Evolutionary conservation across 2,113 vertebrate species (phyloP).

Genomic region (Pimephales promelas): DNA sequence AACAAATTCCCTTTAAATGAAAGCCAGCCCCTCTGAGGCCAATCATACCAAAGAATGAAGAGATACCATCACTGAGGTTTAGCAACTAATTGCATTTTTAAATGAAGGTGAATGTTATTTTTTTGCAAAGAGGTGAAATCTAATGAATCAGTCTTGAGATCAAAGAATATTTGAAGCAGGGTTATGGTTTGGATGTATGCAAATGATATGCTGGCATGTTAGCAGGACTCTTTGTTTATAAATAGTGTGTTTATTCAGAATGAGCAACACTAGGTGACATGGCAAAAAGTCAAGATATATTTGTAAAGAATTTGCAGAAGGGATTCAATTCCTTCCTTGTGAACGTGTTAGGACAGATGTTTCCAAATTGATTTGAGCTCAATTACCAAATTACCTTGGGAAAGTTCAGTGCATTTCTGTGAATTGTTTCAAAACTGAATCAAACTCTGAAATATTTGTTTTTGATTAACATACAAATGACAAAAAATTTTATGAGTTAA

Average conservation of each 20-base stretch:
- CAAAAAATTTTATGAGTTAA: neutral
- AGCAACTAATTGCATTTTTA: slow-evolving; percentile 52
- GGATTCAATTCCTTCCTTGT: neutral
- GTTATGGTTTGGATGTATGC: slow-evolving; percentile 16
- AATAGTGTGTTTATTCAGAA: neutral
- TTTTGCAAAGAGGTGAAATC: slow-evolving; percentile 43
- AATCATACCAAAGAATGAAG: slow-evolving; percentile 49
- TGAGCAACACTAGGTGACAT: neutral
- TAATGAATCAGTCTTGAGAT: slow-evolving; percentile 38
- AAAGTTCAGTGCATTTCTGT: neutral
- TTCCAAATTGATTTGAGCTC: neutral
- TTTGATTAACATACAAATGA: neutral
- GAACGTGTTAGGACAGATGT: neutral
- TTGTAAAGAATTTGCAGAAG: neutral
- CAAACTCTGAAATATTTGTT: neutral
- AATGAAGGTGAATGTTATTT: slow-evolving; percentile 42
- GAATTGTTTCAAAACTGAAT: neutral
- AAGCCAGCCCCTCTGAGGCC: slow-evolving; percentile 45
- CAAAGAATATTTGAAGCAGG: slow-evolving; percentile 26
- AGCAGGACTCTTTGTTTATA: neutral
- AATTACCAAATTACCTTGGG: neutral
- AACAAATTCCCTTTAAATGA: slow-evolving; percentile 57
- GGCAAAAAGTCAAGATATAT: neutral
- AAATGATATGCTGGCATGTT: neutral
- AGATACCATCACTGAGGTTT: slow-evolving; percentile 52